A percentile compares a stretch with the other conserved stretches of the same genome.
Evolutionary conservation across 2,113 vertebrate species (phyloP).

Genomic region (Nothobranchius furzeri): DNA sequence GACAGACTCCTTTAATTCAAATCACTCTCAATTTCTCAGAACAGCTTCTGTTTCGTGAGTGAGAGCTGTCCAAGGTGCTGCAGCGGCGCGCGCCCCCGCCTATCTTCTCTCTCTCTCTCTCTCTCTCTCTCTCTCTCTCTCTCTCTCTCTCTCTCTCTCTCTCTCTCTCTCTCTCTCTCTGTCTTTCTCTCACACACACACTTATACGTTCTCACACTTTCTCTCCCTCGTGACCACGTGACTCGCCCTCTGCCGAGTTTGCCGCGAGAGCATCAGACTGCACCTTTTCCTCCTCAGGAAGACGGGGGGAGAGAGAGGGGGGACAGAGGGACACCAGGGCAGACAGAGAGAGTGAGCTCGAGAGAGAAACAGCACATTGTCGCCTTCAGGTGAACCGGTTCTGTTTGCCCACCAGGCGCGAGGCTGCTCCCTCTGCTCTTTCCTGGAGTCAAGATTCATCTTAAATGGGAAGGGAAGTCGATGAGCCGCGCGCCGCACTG

Average conservation of each 20-base stretch:
- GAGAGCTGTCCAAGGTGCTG: conserved; percentile 71
- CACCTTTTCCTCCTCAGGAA: conserved; percentile 74
- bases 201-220: conserved; percentile 10
- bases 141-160: conserved; percentile 7
- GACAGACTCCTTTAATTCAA: conserved; percentile 30
- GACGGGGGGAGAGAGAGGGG: conserved; percentile 32
- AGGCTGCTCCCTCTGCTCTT: conserved; percentile 31
- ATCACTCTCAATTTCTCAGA: conserved; percentile 59
- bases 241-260: conserved; percentile 61
- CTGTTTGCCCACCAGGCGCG: conserved; percentile 38
- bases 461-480: conserved; percentile 50
- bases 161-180: conserved; percentile 2
- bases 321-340: conserved; percentile 33
- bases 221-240: conserved; percentile 56
- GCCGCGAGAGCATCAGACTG: conserved; percentile 73
- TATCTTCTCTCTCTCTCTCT: conserved; percentile 12
- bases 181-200: neutral
- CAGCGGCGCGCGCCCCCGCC: conserved; percentile 72
- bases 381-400: conserved; percentile 57
- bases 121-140: conserved; percentile 5
- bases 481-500: conserved; percentile 57
- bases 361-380: conserved; percentile 52
- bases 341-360: conserved; percentile 7
- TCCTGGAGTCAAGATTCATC: conserved; percentile 34
- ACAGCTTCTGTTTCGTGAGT: conserved; percentile 51